Evolutionary conservation across 1,140 invertebrate genomes (phyloP).

Genomic region (Tigriopus japonicus): DNA sequence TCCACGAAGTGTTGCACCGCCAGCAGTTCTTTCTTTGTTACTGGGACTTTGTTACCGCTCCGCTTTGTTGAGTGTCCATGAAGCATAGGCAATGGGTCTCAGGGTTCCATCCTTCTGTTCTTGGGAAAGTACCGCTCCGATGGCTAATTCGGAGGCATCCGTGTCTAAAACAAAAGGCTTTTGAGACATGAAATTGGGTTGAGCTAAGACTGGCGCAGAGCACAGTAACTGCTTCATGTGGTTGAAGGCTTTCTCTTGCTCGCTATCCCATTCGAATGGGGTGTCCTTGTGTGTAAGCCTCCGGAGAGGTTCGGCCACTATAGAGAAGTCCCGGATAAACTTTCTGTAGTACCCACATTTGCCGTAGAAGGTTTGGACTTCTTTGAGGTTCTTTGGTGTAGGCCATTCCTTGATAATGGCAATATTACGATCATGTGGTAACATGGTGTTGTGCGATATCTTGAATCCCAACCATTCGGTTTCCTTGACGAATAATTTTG

Average conservation of each 20-base stretch:
- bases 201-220: not conserved
- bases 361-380: not conserved
- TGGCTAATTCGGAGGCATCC: not conserved
- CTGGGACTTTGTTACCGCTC: not conserved
- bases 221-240: not conserved
- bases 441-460: not conserved
- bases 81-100: not conserved
- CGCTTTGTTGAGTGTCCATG: not conserved
- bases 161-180: not conserved
- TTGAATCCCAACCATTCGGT: not conserved
- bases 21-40: not conserved
- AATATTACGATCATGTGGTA: not conserved
- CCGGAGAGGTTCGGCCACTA: not conserved
- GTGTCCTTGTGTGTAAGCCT: not conserved
- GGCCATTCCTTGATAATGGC: not conserved
- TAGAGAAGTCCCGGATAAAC: not conserved
- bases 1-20: not conserved
- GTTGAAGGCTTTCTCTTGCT: not conserved
- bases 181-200: not conserved
- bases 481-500: not conserved
- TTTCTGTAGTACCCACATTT: not conserved
- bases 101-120: not conserved
- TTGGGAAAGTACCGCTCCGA: not conserved
- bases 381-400: not conserved
- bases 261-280: not conserved